Base-by-base conservation (phyloP, 2,797 vertebrate species). In the Sphenopsis melanotis region DNA sequence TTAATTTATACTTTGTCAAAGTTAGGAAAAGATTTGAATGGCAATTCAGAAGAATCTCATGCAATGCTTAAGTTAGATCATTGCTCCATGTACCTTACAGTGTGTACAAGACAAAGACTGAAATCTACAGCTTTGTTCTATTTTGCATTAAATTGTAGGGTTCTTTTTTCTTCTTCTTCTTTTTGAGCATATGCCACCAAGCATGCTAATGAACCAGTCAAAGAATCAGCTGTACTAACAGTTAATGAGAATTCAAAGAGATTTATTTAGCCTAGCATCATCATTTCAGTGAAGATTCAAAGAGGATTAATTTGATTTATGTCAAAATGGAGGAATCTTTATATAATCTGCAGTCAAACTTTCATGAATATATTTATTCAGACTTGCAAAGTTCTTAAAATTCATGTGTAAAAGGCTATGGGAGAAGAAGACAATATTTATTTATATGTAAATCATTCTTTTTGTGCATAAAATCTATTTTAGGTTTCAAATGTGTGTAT, bases 201-300 rank as follows among this genome's bases (percentile, higher is more conserved):
- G 81, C 94, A 97, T 97, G 95, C 79, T 95, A 92, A 97, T 94
- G 96, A 98, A 89, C 71, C 66, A 96, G 92, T 96, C 97, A 97
- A 97, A 97, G 95, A 97, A 97, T 98, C 97, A 97, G 81, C 90
- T 95, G 91, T 96, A 87, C 93, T 91, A 96, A 93, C 79, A 93
- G 87, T 96, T 97, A 97, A 96, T 85, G 94, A 97, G 83, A 94
- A 93, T 94, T 97, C 94, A 95, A 95, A 94, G 91, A 75, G 90
- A 94, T 93, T 96, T 96, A 95, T 97, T 87, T 93, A 94, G 96
- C 88, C 87, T 96, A 80, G 75, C 82, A 92, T 89, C 91, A 61
- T 90, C 47, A 0, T 92, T 93, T 89, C 92, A 63, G 72, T 86
- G 83, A 93, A 93, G 89, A 95, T 92, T 96, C 86, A 96, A 92